Percentiles rank a stretch among this genome's conserved stretches.
These are phyloP conservation scores for Melanogrammus aeglefinus DNA, from an alignment of 2,797 vertebrate species.

Conservation along the genomic window DNA sequence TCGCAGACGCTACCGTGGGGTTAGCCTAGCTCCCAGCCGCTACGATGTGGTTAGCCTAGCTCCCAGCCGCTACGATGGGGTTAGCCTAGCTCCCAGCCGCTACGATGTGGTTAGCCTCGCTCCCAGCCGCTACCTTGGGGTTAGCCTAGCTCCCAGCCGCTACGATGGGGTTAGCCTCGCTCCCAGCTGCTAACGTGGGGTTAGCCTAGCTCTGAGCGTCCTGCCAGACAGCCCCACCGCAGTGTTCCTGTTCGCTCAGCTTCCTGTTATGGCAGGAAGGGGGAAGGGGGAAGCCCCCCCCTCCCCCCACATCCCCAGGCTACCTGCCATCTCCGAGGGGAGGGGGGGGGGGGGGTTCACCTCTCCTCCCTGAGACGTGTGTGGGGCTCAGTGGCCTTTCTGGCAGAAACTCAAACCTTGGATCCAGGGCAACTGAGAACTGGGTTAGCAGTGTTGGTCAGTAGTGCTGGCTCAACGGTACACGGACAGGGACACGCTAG, in stretches of 20 bases:
- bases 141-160: too few relatives aligned
- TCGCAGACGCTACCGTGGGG: too few relatives aligned
- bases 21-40: too few relatives aligned
- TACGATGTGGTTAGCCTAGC: too few relatives aligned
- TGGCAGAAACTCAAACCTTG: background rate
- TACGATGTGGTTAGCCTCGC: too few relatives aligned
- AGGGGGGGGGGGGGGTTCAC: conserved; percentile 36
- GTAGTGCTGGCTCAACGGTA: background rate
- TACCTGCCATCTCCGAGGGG: background rate
- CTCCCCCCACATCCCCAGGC: conserved; percentile 3
- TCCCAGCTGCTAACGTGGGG: too few relatives aligned
- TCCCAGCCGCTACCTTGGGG: too few relatives aligned
- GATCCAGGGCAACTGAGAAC: background rate
- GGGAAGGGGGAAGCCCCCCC: background rate
- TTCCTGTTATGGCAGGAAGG: conserved; percentile 58
- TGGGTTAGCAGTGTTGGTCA: background rate
- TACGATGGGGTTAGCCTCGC: too few relatives aligned
- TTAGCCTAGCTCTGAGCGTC: too few relatives aligned
- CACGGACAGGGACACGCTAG: background rate
- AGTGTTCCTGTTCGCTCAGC: conserved; percentile 30
- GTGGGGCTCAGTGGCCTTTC: background rate
- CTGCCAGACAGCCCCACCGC: background rate
- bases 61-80: too few relatives aligned
- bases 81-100: too few relatives aligned
- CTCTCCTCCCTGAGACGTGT: conserved; percentile 27